Evolutionary conservation across 1,140 invertebrate species (phyloP), one percentile per base, ranked within the genome.

Genomic region (Cydia amplana): DNA sequence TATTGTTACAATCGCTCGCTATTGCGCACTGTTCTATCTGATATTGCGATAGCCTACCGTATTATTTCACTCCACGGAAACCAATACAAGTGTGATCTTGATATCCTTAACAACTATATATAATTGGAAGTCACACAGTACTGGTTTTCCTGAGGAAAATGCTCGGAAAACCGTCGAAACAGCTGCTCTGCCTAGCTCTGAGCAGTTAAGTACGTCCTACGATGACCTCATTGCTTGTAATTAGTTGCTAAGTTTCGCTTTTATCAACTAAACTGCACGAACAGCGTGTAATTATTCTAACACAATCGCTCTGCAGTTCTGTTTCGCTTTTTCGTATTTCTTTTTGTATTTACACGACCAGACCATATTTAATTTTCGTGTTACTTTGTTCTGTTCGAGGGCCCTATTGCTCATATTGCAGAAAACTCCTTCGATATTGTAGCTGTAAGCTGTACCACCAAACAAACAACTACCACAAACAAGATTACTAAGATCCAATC

Each of bases 1-100:
- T 76, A 86, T 87, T 84, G 84, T 83, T 80, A 84, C 79, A 83
- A 78, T 81, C 77, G 79, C 77, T 77, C 78, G 79, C 77, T 85
- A 88, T 84, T 89, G 85, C 86, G 86, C 83, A 82, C 86, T 89
- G 65, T 36, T 70, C 32, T 36, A 16, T n/a, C 32, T 70, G 18
- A 43, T 70, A 36, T 70, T 70, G n/a, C 16, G 16, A 36, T 70
- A 70, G 25, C 25, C 12, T 36, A 32, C 9, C 12, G 14, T 51
- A 18, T 25, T n/a, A 32, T 10, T 36, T 70, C 25, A 23, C 10
- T n/a, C 23, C 7, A 60, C 55, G 7, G 0, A 60, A 20, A 23
- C 55, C 55, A 60, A 23, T 23, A 60, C n/a, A 23, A 60, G 1
- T 23, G 10, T 60, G 55, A 23, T n/a, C 55, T 23, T 12, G 20